These are phyloP conservation scores for Schizopygopsis pylzovi DNA, from an alignment of 2,797 vertebrate species.

Conservation along the genomic window DNA sequence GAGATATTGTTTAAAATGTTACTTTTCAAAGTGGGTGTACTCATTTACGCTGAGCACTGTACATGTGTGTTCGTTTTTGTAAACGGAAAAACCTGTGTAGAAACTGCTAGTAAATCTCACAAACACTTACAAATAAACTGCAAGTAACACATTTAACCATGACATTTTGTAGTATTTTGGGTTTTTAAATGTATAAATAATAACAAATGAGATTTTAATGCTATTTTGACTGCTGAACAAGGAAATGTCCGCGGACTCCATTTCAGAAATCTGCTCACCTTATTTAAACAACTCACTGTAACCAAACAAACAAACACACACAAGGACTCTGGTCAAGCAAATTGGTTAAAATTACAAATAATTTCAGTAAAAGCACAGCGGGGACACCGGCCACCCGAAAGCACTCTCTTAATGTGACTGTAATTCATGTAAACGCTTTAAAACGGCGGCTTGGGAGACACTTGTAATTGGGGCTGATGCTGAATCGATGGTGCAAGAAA, in stretches of 20 bases:
- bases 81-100: too few relatives aligned
- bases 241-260: background rate
- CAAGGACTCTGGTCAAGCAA: background rate
- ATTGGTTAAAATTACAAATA: background rate
- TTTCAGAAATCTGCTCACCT: background rate
- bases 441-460: background rate
- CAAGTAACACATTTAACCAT: too few relatives aligned
- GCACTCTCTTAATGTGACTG: background rate
- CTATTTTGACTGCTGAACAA: background rate
- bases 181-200: background rate
- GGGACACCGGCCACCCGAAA: background rate
- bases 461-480: background rate
- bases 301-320: background rate
- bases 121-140: too few relatives aligned
- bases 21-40: too few relatives aligned
- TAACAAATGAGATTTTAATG: background rate
- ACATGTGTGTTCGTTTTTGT: too few relatives aligned
- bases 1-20: too few relatives aligned
- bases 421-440: background rate
- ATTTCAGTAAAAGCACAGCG: background rate
- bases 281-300: background rate
- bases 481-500: background rate
- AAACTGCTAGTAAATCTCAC: too few relatives aligned
- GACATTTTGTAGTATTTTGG: too few relatives aligned
- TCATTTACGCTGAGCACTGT: too few relatives aligned